Conservation (phyloP, 2,113 vertebrate species). For the Colossoma macropomum region DNA sequence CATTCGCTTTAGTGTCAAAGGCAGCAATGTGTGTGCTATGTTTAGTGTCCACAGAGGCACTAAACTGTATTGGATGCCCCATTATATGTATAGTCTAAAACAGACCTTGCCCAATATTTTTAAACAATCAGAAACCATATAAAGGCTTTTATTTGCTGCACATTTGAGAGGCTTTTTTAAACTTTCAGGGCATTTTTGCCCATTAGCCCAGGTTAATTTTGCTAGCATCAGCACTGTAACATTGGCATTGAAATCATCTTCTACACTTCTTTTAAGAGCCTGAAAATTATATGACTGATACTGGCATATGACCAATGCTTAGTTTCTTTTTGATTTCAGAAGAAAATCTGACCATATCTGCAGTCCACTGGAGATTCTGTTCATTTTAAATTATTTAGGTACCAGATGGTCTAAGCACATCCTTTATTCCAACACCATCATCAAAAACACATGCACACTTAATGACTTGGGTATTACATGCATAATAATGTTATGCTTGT, state of each 20-base stretch:
- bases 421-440: slow-evolving; percentile 68
- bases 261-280: not conserved
- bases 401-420: slow-evolving; percentile 66
- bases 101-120: too few relatives aligned
- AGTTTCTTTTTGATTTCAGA: slow-evolving; percentile 3
- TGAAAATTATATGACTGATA: not conserved
- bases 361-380: slow-evolving; percentile 65
- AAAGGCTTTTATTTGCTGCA: too few relatives aligned
- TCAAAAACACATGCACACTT: slow-evolving; percentile 6
- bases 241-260: not conserved
- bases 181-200: too few relatives aligned
- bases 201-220: too few relatives aligned
- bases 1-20: not conserved
- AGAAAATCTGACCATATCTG: slow-evolving; percentile 59
- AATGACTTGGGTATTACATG: not conserved
- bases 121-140: too few relatives aligned
- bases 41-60: too few relatives aligned
- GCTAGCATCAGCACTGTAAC: too few relatives aligned
- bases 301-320: not conserved
- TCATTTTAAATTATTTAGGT: slow-evolving; percentile 74
- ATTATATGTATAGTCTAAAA: too few relatives aligned
- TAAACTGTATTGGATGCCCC: too few relatives aligned
- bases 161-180: too few relatives aligned
- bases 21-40: too few relatives aligned
- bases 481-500: not conserved